A percentile compares a stretch with the other conserved stretches of the same genome.
These are phyloP conservation scores for Bombus ignitus DNA, from an alignment of 1,140 invertebrate species.

Conservation along the genomic window DNA sequence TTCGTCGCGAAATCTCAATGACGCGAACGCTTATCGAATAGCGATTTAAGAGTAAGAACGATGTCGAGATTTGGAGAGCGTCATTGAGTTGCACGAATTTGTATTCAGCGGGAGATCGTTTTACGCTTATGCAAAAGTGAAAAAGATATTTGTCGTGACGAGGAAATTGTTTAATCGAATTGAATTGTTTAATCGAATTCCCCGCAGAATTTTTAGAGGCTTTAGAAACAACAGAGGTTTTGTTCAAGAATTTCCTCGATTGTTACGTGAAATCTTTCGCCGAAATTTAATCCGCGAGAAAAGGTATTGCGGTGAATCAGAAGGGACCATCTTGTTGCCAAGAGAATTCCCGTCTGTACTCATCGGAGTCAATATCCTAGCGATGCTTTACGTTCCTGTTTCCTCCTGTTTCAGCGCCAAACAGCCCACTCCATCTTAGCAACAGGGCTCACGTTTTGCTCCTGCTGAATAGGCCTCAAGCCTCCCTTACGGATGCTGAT, in stretches of 20 bases:
- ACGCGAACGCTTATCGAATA: background rate
- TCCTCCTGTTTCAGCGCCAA: constrained; percentile 85
- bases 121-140: background rate
- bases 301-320: background rate
- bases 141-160: no score
- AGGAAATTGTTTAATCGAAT: no score
- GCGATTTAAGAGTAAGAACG: background rate
- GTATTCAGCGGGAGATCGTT: background rate
- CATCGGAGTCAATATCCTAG: constrained; percentile 9
- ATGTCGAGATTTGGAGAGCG: background rate
- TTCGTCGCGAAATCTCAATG: background rate
- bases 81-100: background rate
- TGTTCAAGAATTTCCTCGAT: background rate
- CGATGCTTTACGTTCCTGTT: constrained; percentile 43
- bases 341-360: constrained; percentile 12
- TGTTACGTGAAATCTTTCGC: background rate
- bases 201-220: background rate
- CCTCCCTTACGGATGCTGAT: constrained; percentile 88
- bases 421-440: constrained; percentile 87
- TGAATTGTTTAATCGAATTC: background rate
- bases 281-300: constrained; percentile 16
- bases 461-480: constrained; percentile 85
- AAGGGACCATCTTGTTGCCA: constrained; percentile 21
- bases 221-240: no score
- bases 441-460: constrained; percentile 87